Conservation (phyloP, 2,113 vertebrate genomes). For the Tragulus kanchil region DNA sequence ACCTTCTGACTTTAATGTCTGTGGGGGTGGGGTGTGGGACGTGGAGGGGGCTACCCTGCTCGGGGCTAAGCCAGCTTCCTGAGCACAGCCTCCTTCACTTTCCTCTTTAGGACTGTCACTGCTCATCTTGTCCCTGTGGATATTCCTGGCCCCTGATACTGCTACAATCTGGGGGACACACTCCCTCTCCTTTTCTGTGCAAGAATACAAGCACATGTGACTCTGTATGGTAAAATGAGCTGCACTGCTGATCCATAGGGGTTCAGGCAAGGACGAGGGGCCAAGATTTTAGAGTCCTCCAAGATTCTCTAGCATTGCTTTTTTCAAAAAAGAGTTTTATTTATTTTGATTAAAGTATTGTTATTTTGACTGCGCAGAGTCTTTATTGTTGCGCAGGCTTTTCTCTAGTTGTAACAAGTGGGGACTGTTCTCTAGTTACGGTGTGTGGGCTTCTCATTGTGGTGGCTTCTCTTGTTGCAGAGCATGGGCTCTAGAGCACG, state of each 20-base stretch:
- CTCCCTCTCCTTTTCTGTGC: neutral
- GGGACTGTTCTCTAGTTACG: neutral
- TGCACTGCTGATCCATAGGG: neutral
- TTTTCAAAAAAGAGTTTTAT: neutral
- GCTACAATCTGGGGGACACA: rapidly evolving
- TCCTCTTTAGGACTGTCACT: neutral
- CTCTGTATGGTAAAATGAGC: neutral
- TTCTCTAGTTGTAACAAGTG: neutral
- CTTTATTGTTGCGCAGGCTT: neutral
- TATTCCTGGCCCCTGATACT: neutral
- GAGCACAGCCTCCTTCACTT: neutral
- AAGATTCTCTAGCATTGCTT: neutral
- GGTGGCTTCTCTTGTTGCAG: neutral
- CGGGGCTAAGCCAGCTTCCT: neutral
- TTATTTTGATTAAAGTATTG: neutral
- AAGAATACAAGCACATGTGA: neutral
- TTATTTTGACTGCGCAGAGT: neutral
- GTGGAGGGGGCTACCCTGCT: neutral
- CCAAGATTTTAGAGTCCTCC: neutral
- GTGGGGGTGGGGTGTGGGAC: neutral
- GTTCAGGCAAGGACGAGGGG: neutral
- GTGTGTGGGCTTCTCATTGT: neutral
- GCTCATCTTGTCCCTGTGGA: neutral
- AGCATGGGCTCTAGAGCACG: neutral
- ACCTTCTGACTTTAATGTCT: slow-evolving; percentile 77